These are phyloP conservation scores for Nyleta sp. DNA, from an alignment of 2,888 invertebrate genomes.

Conservation along the genomic window DNA sequence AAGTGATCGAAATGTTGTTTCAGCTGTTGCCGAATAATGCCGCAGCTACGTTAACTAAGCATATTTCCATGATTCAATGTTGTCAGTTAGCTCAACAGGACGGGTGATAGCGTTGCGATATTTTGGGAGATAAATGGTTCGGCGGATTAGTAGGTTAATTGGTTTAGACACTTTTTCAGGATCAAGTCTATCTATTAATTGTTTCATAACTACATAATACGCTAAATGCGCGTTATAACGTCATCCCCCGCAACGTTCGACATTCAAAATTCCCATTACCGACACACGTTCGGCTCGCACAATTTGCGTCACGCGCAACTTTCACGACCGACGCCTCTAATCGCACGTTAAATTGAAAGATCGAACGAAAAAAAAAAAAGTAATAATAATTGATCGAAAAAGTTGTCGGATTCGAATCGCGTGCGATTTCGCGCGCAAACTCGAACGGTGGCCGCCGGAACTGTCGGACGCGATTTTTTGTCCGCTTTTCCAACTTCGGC, in stretches of 20 bases:
- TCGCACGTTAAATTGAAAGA: not conserved
- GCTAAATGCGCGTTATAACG: conserved; percentile 8
- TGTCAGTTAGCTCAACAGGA: conserved; percentile 34
- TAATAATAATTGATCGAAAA: too few species aligned
- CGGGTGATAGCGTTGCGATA: conserved; percentile 33
- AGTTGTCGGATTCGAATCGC: not conserved
- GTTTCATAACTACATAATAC: conserved; percentile 26
- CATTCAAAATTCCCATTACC: conserved; percentile 7
- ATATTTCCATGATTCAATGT: conserved; percentile 46
- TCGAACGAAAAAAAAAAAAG: conserved; percentile 6
- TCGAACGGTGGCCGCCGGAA: conserved; percentile 11
- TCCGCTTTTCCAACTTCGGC: conserved; percentile 14
- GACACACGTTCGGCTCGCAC: not conserved
- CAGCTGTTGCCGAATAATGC: too few species aligned
- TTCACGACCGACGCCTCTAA: not conserved
- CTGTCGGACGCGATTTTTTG: conserved; percentile 18
- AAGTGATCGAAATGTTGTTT: too few species aligned
- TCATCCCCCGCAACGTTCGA: not conserved
- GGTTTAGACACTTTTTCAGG: conserved; percentile 25
- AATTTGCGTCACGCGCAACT: conserved; percentile 19
- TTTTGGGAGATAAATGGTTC: conserved; percentile 41
- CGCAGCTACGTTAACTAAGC: conserved; percentile 39
- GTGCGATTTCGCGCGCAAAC: conserved; percentile 14
- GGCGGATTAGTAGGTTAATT: conserved; percentile 42
- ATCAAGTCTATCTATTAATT: conserved; percentile 38